Evolutionary conservation across 2,888 invertebrate genomes (phyloP).

Genomic region (Temnothorax rugatulus): DNA sequence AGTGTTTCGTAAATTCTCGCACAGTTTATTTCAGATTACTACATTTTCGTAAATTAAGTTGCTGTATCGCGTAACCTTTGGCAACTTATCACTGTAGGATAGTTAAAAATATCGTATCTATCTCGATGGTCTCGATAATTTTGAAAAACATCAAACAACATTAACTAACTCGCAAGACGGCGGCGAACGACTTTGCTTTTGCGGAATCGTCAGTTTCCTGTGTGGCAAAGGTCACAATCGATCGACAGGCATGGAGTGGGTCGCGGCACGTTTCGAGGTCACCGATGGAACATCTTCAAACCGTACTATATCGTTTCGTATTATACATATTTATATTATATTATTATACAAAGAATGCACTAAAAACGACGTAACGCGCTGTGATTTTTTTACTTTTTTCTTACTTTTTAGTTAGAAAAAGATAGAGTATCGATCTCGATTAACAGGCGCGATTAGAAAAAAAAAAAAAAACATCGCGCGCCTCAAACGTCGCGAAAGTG

Average conservation of each 20-base stretch:
- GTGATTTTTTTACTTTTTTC: neutral
- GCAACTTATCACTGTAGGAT: neutral
- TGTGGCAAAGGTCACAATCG: constrained; percentile 65
- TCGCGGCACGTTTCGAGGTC: constrained; percentile 58
- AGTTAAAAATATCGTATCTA: neutral
- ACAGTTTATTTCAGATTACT: constrained; percentile 21
- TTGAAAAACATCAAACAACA: constrained; percentile 21
- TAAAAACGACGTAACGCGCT: neutral
- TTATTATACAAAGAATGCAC: neutral
- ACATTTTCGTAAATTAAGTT: constrained; percentile 14
- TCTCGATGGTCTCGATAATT: constrained; percentile 30
- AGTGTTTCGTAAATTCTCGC: constrained; percentile 14
- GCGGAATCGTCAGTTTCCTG: constrained; percentile 52
- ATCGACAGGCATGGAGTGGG: constrained; percentile 23
- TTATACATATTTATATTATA: too few species aligned
- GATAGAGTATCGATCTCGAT: too few species aligned
- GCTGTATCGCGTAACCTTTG: neutral
- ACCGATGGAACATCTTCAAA: constrained; percentile 18
- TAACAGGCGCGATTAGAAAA: too few species aligned
- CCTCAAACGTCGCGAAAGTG: constrained; percentile 81
- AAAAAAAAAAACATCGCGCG: constrained; percentile 58
- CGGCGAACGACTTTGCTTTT: constrained; percentile 42
- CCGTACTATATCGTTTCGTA: neutral
- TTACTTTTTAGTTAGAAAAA: too few species aligned
- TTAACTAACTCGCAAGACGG: neutral